A percentile compares a stretch with the other conserved stretches of the same genome.
Conservation (phyloP, 1,140 invertebrate species). For the Reticulitermes speratus region DNA sequence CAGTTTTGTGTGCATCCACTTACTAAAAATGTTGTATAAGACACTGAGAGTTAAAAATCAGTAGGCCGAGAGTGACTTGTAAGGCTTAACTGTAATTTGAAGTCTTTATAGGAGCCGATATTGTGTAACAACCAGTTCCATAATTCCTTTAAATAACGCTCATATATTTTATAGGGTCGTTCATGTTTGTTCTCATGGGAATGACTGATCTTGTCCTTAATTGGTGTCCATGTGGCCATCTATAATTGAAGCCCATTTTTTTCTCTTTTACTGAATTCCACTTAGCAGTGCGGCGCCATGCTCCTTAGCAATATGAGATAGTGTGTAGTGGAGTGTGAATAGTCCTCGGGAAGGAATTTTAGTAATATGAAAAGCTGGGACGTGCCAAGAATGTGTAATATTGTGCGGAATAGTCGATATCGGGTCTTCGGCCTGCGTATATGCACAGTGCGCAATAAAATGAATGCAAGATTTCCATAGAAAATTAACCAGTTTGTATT, state of each 20-base stretch:
- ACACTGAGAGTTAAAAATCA: background rate
- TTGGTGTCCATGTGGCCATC: background rate
- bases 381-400: conserved; percentile 18
- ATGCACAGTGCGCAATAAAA: background rate
- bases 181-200: background rate
- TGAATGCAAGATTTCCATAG: background rate
- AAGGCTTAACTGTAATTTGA: background rate
- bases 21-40: background rate
- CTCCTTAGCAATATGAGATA: background rate
- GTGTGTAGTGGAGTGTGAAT: conserved; percentile 15
- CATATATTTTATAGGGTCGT: background rate
- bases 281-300: background rate
- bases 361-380: background rate
- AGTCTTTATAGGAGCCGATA: background rate
- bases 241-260: background rate
- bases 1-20: background rate
- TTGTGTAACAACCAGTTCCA: background rate
- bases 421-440: background rate
- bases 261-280: background rate
- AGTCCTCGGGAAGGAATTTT: conserved; percentile 5
- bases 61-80: background rate
- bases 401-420: conserved; percentile 9
- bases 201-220: background rate
- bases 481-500: conserved; percentile 13
- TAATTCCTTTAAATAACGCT: background rate